These are phyloP conservation scores for Yasuhikotakia modesta DNA, from an alignment of 2,797 vertebrate species.

Conservation along the genomic window DNA sequence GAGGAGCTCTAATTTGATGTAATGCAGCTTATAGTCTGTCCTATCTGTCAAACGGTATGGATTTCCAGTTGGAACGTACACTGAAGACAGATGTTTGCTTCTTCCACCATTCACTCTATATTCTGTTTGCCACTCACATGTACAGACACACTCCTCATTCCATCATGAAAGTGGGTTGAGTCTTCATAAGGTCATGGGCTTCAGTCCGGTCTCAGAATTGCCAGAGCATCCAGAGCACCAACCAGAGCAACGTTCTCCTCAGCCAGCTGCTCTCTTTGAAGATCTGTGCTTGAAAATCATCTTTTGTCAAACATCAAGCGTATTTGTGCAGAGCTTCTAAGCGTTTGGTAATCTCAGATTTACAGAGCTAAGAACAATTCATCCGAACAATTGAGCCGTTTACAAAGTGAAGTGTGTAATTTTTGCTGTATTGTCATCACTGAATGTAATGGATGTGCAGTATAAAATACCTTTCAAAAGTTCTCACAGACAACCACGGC, in stretches of 20 bases:
- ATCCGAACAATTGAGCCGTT: background rate
- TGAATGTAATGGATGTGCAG: background rate
- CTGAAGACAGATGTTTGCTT: conserved; percentile 25
- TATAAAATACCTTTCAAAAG: background rate
- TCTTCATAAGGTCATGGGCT: conserved; percentile 1
- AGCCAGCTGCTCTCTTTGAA: conserved; percentile 5
- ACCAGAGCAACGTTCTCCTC: background rate
- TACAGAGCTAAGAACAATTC: conserved; percentile 6
- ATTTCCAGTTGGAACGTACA: conserved; percentile 15
- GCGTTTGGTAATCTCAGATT: background rate
- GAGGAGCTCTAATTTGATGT: conserved; percentile 23
- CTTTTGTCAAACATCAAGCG: background rate
- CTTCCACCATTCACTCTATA: conserved; percentile 1
- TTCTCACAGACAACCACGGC: background rate
- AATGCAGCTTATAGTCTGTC: background rate
- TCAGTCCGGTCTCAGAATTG: background rate
- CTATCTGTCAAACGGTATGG: conserved; percentile 21
- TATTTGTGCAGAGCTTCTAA: conserved; percentile 1
- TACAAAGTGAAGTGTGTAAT: background rate
- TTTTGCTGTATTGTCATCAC: no score
- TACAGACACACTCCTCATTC: conserved; percentile 1
- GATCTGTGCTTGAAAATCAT: conserved; percentile 2
- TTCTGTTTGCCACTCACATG: background rate
- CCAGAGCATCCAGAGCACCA: conserved; percentile 6
- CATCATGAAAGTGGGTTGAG: conserved; percentile 9